phyloP scores from a whole-genome alignment of 2,888 invertebrate genomes.

The Elegia similella region DNA sequence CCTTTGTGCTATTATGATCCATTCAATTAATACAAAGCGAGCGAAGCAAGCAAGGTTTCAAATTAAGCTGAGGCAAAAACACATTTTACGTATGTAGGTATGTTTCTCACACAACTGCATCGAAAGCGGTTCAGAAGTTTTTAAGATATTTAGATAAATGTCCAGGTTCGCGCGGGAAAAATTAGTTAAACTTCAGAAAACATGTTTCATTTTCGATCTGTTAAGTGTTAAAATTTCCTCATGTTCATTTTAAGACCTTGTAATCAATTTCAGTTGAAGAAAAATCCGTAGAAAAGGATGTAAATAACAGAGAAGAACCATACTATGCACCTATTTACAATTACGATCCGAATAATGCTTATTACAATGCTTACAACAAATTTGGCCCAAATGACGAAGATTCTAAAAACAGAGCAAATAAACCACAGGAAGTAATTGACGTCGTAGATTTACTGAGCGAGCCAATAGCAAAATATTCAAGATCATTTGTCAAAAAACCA shows the following conservation, averaged over 20 bases:
- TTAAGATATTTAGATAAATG: too few relatives aligned
- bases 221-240: too few relatives aligned
- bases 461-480: neutral
- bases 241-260: neutral
- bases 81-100: too few relatives aligned
- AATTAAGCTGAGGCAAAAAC: too few relatives aligned
- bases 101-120: too few relatives aligned
- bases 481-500: neutral
- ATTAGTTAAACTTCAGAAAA: too few relatives aligned
- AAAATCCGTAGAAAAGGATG: neutral
- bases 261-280: conserved; percentile 32
- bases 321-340: conserved; percentile 46
- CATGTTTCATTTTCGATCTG: too few relatives aligned
- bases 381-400: conserved; percentile 41
- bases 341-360: conserved; percentile 47
- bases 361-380: conserved; percentile 49
- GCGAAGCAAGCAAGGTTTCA: too few relatives aligned
- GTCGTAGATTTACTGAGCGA: neutral
- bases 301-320: conserved; percentile 35
- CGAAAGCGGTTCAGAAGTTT: too few relatives aligned
- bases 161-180: too few relatives aligned
- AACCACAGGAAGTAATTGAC: neutral
- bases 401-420: neutral
- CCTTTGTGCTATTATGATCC: too few relatives aligned
- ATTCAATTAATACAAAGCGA: too few relatives aligned